Evolutionary conservation across 2,888 invertebrate species (phyloP), one percentile per base, ranked within the genome.

Genomic region (Watsonalla binaria): DNA sequence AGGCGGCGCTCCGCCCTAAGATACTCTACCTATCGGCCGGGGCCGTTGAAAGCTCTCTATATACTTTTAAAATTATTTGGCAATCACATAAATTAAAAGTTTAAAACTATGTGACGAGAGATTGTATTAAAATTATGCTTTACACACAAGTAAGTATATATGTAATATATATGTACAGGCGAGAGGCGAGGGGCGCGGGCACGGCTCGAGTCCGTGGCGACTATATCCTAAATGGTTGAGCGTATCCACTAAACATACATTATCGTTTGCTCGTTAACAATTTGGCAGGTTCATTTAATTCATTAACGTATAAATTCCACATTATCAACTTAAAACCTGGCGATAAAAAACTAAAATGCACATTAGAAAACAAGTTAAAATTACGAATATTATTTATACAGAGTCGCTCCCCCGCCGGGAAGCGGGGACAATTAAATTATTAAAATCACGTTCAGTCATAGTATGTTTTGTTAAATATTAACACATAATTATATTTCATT

Each of bases 81-180:
- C 90, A 85, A 90, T 86, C 89, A 88, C 86, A 87, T 89, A 88
- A 90, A 88, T 88, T 86, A 90, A 86, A 86, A 70, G 82, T 84
- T 89, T 89, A 88, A 86, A 86, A 90, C 88, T 89, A 89, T 89
- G 86, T 88, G 88, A 88, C 89, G 86, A 89, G 86, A 86, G 87
- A 85, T 82, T 87, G 76, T 82, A 86, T 89, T 89, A 90, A 86
- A 88, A 88, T 89, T 90, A 90, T 90, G 87, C 85, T 87, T 87
- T 89, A 89, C 86, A 88, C 85, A 86, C 83, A 83, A 85, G 85
- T 86, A 85, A 82, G 82, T 87, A 86, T 87, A 86, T 84, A 84
- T 42, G 11, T 42, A 37, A 37, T 86, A 86, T 79, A 77, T 82
- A 49, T 49, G 49, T 49, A 78, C 76, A 76, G 78, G 74, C 72